phyloP scores from a whole-genome alignment of 2,797 vertebrate genomes.

The Vespertilio murinus region DNA sequence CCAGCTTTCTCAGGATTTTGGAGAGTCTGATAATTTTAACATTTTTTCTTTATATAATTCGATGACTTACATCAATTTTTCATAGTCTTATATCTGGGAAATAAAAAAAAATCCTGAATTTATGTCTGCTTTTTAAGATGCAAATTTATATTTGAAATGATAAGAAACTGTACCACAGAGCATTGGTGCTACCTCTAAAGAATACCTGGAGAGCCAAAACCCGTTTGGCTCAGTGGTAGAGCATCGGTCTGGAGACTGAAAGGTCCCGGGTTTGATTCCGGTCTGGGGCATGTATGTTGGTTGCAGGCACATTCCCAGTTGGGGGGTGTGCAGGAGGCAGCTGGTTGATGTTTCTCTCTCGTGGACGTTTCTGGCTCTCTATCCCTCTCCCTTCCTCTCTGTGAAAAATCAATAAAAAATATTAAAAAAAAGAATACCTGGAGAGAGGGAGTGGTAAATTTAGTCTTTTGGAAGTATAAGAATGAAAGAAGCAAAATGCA shows the following conservation, averaged over 20 bases:
- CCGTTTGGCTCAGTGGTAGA: no score
- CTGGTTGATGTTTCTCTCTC: no score
- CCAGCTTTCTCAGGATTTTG: neutral
- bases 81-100: neutral
- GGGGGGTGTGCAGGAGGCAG: no score
- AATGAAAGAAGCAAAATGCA: neutral
- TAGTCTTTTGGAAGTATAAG: neutral
- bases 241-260: no score
- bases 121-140: conserved; percentile 39
- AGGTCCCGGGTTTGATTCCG: no score
- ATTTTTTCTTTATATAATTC: neutral
- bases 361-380: no score
- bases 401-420: no score
- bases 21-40: neutral
- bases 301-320: no score
- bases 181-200: neutral
- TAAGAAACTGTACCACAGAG: neutral
- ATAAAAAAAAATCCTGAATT: conserved; percentile 22
- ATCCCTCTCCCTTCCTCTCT: no score
- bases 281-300: no score
- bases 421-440: neutral
- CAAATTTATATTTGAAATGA: conserved; percentile 32
- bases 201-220: neutral
- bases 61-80: neutral
- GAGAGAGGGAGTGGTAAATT: neutral